Evolutionary conservation across 2,888 invertebrate species (phyloP).

Genomic region (Ophioninae sp.): DNA sequence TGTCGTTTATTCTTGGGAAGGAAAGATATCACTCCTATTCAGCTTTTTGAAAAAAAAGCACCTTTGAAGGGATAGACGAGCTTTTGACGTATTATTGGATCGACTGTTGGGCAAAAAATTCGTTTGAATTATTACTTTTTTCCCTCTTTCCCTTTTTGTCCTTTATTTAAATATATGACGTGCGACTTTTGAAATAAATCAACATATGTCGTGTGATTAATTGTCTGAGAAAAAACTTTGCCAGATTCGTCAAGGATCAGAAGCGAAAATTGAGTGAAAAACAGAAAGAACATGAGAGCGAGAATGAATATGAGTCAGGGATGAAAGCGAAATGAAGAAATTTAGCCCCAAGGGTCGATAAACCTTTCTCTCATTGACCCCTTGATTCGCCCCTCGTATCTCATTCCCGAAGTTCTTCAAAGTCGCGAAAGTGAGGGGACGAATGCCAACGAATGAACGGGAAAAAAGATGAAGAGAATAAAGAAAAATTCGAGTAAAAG

Average conservation of each 20-base stretch:
- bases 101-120: too few relatives aligned
- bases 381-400: constrained; percentile 7
- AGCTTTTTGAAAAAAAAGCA: neutral
- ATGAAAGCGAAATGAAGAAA: constrained; percentile 30
- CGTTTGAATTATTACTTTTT: neutral
- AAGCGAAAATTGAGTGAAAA: constrained; percentile 12
- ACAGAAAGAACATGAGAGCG: neutral
- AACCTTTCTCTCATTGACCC: constrained; percentile 23
- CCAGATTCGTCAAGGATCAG: constrained; percentile 1
- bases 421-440: constrained; percentile 24
- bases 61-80: neutral
- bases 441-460: constrained; percentile 21
- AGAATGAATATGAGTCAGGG: constrained; percentile 8
- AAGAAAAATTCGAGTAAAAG: constrained; percentile 7
- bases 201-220: neutral
- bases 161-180: neutral
- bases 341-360: constrained; percentile 16
- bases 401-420: constrained; percentile 9
- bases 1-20: neutral
- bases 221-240: constrained; percentile 8
- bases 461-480: neutral
- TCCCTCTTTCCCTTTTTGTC: neutral
- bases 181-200: neutral
- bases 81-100: neutral
- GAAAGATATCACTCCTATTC: neutral